A percentile compares a stretch with the other conserved stretches of the same genome.
These are phyloP conservation scores for Microplitis manilae DNA, from an alignment of 2,888 invertebrate genomes.

Conservation along the genomic window DNA sequence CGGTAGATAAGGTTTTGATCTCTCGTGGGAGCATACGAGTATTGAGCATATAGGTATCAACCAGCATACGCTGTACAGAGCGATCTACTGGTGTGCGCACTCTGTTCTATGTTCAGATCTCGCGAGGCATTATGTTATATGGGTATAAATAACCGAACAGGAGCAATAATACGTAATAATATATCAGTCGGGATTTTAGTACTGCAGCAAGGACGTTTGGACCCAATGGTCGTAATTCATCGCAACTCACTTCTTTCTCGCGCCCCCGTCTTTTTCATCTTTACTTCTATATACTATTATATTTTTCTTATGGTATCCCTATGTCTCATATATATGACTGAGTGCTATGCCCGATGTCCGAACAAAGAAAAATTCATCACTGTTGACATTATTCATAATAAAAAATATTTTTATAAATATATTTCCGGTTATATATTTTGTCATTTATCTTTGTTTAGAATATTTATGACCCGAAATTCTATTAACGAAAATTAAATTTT, in stretches of 20 bases:
- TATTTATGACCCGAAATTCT: conserved; percentile 32
- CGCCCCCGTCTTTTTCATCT: conserved; percentile 32
- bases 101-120: conserved; percentile 57
- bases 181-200: conserved; percentile 72
- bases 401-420: not conserved
- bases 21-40: conserved; percentile 59
- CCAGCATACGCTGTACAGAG: not conserved
- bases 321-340: conserved; percentile 34
- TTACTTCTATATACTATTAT: not conserved
- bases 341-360: conserved; percentile 19
- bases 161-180: conserved; percentile 72
- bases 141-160: conserved; percentile 72
- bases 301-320: not conserved
- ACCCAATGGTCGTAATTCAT: conserved; percentile 71
- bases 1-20: conserved; percentile 67
- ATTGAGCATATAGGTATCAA: not conserved
- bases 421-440: conserved; percentile 8
- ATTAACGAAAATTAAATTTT: not conserved
- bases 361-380: conserved; percentile 14
- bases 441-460: not conserved
- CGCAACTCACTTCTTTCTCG: conserved; percentile 56
- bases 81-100: conserved; percentile 53
- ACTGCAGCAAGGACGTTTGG: conserved; percentile 66
- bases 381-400: conserved; percentile 33
- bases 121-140: conserved; percentile 71